Percentiles rank a stretch among this genome's conserved stretches.
These are phyloP conservation scores for Eueides isabella DNA, from an alignment of 1,140 invertebrate genomes.

Conservation along the genomic window DNA sequence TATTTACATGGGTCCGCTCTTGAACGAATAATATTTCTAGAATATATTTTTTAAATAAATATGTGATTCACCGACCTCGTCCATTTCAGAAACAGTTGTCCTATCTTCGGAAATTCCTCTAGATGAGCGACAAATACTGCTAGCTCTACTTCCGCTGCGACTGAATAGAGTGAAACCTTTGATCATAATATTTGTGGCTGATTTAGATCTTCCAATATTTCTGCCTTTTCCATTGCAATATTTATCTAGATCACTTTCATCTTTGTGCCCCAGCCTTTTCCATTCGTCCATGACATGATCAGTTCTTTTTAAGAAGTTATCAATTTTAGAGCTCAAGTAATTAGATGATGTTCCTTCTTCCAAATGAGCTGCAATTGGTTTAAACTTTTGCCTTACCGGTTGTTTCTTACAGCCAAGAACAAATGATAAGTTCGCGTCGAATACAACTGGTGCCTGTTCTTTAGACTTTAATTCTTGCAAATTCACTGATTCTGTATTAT, in stretches of 20 bases:
- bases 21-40: conserved; percentile 28
- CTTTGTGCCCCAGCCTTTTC: conserved; percentile 85
- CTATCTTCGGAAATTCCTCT: conserved; percentile 84
- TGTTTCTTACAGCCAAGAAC: conserved; percentile 88
- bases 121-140: conserved; percentile 76
- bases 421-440: conserved; percentile 91
- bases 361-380: conserved; percentile 87
- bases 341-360: conserved; percentile 89
- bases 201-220: conserved; percentile 85
- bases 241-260: conserved; percentile 75
- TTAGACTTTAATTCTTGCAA: conserved; percentile 83
- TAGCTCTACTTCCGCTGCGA: conserved; percentile 81
- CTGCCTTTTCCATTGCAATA: conserved; percentile 70
- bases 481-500: conserved; percentile 71
- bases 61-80: conserved; percentile 81
- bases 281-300: conserved; percentile 94
- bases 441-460: conserved; percentile 89
- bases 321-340: conserved; percentile 88
- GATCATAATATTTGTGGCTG: conserved; percentile 90
- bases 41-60: conserved; percentile 23
- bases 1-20: conserved; percentile 31
- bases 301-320: conserved; percentile 90
- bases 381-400: conserved; percentile 86
- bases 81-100: conserved; percentile 84
- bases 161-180: conserved; percentile 89